Evolutionary conservation across 2,113 vertebrate species (phyloP).

Genomic region (Prionailurus viverrinus): DNA sequence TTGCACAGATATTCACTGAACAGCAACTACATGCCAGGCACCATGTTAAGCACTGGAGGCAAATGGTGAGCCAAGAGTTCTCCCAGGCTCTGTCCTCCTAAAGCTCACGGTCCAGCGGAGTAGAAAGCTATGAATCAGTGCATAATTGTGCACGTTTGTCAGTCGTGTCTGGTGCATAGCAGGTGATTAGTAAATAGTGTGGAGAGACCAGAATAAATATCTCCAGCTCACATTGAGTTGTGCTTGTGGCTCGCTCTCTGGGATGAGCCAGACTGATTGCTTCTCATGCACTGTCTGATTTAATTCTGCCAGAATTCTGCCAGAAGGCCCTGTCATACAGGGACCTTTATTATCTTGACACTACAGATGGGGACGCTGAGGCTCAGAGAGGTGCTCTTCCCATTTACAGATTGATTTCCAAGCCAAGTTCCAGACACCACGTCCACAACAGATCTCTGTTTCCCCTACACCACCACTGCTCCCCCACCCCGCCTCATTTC

Average conservation of each 20-base stretch:
- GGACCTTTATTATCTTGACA: not conserved
- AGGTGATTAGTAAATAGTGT: not conserved
- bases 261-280: not conserved
- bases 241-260: not conserved
- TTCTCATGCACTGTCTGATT: not conserved
- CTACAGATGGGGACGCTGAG: not conserved
- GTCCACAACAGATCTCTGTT: not conserved
- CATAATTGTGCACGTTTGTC: not conserved
- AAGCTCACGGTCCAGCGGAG: not conserved
- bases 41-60: fast-evolving
- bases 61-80: not conserved
- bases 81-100: not conserved
- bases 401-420: not conserved
- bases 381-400: not conserved
- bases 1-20: not conserved
- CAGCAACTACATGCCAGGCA: not conserved
- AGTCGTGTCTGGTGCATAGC: not conserved
- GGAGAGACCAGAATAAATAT: not conserved
- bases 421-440: not conserved
- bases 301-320: not conserved
- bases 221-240: not conserved
- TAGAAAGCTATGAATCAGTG: not conserved
- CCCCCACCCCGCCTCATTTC: fast-evolving
- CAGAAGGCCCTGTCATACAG: not conserved
- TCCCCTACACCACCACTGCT: no score